phyloP scores from a whole-genome alignment of 2,888 invertebrate genomes.

The Cyclophora albipunctata region DNA sequence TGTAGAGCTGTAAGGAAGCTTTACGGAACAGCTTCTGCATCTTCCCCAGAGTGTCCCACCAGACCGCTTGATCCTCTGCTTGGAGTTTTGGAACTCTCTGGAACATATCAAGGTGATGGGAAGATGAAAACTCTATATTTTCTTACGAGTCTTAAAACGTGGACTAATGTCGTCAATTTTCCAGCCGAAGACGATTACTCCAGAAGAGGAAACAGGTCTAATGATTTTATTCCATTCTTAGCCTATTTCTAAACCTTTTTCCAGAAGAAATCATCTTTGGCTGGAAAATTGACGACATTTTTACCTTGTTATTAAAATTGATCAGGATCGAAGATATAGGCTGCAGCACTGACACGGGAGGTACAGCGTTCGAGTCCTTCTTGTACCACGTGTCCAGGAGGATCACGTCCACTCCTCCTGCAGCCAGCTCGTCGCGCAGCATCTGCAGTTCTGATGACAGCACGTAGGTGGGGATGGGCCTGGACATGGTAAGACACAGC shows the following conservation, averaged over 20 bases:
- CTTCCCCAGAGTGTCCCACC: conserved; percentile 98
- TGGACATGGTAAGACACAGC: conserved; percentile 21
- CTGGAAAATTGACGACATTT: too few relatives aligned
- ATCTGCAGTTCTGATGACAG: conserved; percentile 92
- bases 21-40: conserved; percentile 96
- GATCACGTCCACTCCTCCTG: conserved; percentile 86
- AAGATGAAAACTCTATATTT: neutral
- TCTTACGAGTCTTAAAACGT: neutral
- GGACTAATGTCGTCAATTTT: too few relatives aligned
- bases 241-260: too few relatives aligned
- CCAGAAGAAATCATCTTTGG: too few relatives aligned
- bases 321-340: conserved; percentile 97
- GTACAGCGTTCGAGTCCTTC: conserved; percentile 96
- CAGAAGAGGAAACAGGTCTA: too few relatives aligned
- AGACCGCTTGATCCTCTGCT: conserved; percentile 96
- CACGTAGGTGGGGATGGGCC: conserved; percentile 97
- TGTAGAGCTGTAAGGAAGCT: conserved; percentile 89
- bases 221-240: too few relatives aligned
- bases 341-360: conserved; percentile 94
- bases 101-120: conserved; percentile 8
- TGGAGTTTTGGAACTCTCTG: conserved; percentile 95
- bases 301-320: conserved; percentile 97
- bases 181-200: too few relatives aligned
- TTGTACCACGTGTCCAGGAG: conserved; percentile 96
- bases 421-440: conserved; percentile 88